Percentiles rank a stretch among this genome's conserved stretches.
These are phyloP conservation scores for Oreocharis arfaki DNA, from an alignment of 2,113 vertebrate species.

Conservation along the genomic window DNA sequence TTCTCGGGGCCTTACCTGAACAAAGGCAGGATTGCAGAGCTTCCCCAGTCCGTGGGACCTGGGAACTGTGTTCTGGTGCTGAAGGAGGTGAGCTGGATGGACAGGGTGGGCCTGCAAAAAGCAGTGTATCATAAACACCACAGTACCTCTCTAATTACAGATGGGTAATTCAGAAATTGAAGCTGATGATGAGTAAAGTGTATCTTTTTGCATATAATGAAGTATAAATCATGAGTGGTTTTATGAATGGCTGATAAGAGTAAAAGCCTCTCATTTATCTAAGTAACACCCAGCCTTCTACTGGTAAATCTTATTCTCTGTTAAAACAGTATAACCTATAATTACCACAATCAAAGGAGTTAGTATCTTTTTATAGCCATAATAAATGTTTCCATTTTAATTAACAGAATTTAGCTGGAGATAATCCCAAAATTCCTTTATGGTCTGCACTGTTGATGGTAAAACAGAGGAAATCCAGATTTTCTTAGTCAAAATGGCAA, in stretches of 20 bases:
- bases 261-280: neutral
- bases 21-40: conserved; percentile 95
- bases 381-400: conserved; percentile 12
- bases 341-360: neutral
- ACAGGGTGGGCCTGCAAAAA: neutral
- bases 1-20: conserved; percentile 98
- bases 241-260: neutral
- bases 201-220: neutral
- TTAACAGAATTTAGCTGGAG: neutral
- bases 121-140: neutral
- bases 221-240: neutral
- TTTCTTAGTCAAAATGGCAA: neutral
- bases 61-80: conserved; percentile 95
- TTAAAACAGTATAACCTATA: neutral
- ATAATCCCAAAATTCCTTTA: neutral
- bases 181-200: neutral
- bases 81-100: conserved; percentile 85
- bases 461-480: neutral
- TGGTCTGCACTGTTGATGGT: neutral
- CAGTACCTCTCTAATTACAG: neutral
- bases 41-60: conserved; percentile 95
- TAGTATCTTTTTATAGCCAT: conserved; percentile 4
- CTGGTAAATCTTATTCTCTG: neutral
- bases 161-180: neutral
- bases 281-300: neutral